Evolutionary conservation across 1,140 invertebrate genomes (phyloP), one percentile per base, ranked within the genome.

Genomic region (Teleopsis dalmanni): DNA sequence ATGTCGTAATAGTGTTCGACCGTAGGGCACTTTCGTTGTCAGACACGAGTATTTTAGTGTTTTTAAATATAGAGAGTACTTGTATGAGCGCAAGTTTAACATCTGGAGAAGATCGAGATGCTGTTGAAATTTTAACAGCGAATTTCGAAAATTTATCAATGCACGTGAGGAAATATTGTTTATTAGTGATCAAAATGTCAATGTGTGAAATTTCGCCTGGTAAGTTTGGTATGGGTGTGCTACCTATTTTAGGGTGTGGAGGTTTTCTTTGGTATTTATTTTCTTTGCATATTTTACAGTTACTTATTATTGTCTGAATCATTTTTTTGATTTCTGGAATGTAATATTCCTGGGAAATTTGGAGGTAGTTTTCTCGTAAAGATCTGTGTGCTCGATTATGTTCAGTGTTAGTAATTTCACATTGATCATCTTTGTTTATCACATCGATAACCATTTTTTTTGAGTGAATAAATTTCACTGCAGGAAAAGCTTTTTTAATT

Each of bases 341-440:
- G 10, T 36, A 36, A 36, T 36, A 36, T 43, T 43, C 26, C 16
- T 16, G n/a, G 13, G 25, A 29, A 14, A 36, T 18, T 36, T 36
- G 35, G 11, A 18, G 6, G 10, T 8, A 36, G 14, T 36, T 36
- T 36, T 36, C 35, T 7, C 16, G 21, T 36, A 36, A 38, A 22
- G 10, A 38, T 10, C 36, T 19, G 10, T 38, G 19, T 22, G 36
- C 36, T 21, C 19, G 36, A 6, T 22, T 38, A 21, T 38, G 96
- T 91, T 60, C 79, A 77, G 41, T 29, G 7, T 21, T 16, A 10
- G 16, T 25, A 5, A 25, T 29, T 43, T 43, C 25, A 2, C 22
- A 23, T 18, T 43, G 41, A n/a, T 29, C 41, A 14, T 43, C 16
- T 26, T 43, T 31, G 27, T 43, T 43, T 2, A 9, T 43, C 1